Evolutionary conservation across 1,140 invertebrate genomes (phyloP).

Genomic region (Pollicipes pollicipes): DNA sequence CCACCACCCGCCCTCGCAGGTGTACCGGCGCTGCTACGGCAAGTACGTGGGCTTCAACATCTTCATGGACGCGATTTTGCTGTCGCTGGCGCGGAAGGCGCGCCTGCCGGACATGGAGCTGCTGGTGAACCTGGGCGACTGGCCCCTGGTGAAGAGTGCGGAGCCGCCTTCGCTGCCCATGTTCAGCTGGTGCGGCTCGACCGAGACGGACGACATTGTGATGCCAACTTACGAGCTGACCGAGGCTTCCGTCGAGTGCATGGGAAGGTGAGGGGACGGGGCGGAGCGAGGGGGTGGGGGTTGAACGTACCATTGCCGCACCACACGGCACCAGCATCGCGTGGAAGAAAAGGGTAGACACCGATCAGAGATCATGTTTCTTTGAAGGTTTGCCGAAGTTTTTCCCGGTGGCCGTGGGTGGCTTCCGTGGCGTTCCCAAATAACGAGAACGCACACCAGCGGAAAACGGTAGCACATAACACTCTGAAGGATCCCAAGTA

Average conservation of each 20-base stretch:
- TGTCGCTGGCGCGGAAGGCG: conserved; percentile 68
- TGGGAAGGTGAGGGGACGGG: conserved; percentile 48
- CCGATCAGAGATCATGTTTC: too few species aligned
- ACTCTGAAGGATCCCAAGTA: too few species aligned
- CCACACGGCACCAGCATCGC: too few species aligned
- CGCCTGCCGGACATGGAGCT: conserved; percentile 72
- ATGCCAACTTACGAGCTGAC: conserved; percentile 91
- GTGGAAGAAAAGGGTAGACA: too few species aligned
- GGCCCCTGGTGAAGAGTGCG: conserved; percentile 47
- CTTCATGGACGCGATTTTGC: conserved; percentile 75
- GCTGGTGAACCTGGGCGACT: conserved; percentile 86
- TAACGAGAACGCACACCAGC: too few species aligned
- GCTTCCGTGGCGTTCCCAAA: too few species aligned
- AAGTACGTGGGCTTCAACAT: conserved; percentile 71
- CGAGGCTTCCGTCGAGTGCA: conserved; percentile 72
- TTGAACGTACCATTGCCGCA: too few species aligned
- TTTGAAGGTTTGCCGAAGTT: too few species aligned
- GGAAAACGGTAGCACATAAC: too few species aligned
- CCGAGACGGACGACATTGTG: conserved; percentile 66
- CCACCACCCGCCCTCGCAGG: conserved; percentile 26
- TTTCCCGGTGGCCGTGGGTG: too few species aligned
- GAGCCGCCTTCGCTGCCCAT: conserved; percentile 47
- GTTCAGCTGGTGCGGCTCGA: conserved; percentile 90
- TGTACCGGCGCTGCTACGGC: conserved; percentile 78
- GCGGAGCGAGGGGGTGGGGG: conserved; percentile 1